Base-by-base conservation (phyloP, 1,140 invertebrate genomes). In the Drosophila azteca region DNA sequence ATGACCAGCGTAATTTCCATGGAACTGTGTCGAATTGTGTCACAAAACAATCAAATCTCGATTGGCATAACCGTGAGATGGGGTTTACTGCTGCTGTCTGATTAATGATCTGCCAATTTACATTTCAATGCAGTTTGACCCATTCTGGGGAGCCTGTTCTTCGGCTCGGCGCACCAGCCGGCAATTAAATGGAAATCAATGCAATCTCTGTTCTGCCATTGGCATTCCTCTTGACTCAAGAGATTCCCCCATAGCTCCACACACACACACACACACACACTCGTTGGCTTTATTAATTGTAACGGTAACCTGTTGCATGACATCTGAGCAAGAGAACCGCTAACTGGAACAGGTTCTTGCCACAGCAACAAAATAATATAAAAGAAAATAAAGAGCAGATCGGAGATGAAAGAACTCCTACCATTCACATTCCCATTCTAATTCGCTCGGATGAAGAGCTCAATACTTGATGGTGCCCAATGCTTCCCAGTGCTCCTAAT, bases 141-240 rank as follows among this genome's bases (percentile, higher is more conserved):
- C 70, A 82, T 83, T 79, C 79, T 50, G 65, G 46, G 11, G 53
- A 78, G 69, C 81, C 81, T 61, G 65, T 74, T 87, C 76, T 55
- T 15, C 9, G 20, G n/a, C 55, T 44, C 17, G n/a, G n/a, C n/a
- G n/a, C n/a, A n/a, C n/a, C n/a, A n/a, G 51, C 58, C 59, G 46
- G 55, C 82, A 87, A 87, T 87, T 81, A 87, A 87, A 78, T 82
- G 73, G 68, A 77, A 66, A 85, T 85, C 82, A 81, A 85, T 85
- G 82, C 81, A 72, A 70, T 74, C 59, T 61, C 44, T 22, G 54
- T 17, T 20, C 44, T 26, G 46, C 71, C 58, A 77, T 70, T 75
- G 74, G 68, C 77, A 85, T 78, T 85, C 78, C 68, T 48, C 15
- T 3, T 11, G 15, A 58, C 20, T 45, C 31, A 22, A 3, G 31